A percentile compares a stretch with the other conserved stretches of the same genome.
phyloP scores from a whole-genome alignment of 2,797 vertebrate genomes.

The Spatula clypeata region DNA sequence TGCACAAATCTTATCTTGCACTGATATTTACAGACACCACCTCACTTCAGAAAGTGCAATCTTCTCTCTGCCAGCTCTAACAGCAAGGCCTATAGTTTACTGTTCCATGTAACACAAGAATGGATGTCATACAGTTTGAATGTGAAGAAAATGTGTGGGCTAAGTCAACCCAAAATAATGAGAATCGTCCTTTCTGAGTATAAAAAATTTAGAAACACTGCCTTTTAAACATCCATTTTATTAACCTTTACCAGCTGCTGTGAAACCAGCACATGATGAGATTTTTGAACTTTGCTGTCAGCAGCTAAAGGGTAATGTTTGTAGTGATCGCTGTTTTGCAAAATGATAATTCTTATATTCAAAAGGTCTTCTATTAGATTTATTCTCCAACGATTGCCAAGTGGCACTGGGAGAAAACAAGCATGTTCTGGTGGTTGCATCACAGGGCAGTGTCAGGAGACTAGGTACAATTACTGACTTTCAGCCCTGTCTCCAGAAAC shows the following conservation, averaged over 20 bases:
- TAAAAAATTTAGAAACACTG: conserved; percentile 53
- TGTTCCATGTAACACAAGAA: background rate
- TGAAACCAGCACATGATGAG: conserved; percentile 60
- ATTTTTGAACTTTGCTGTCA: conserved; percentile 78
- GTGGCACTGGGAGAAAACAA: background rate
- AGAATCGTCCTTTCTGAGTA: background rate
- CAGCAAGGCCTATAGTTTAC: background rate
- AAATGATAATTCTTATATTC: conserved; percentile 59
- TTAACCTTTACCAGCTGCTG: conserved; percentile 81
- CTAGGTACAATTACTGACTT: too few species aligned
- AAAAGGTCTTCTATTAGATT: conserved; percentile 69
- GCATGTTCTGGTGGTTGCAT: background rate
- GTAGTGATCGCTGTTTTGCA: conserved; percentile 64
- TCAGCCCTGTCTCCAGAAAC: background rate
- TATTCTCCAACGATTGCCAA: background rate
- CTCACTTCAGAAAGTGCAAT: background rate
- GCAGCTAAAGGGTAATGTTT: conserved; percentile 79
- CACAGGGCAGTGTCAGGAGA: background rate
- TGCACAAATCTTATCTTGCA: background rate
- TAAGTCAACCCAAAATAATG: conserved; percentile 28
- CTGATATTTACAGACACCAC: conserved; percentile 23
- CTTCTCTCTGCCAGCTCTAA: background rate
- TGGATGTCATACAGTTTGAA: background rate
- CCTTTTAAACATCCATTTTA: conserved; percentile 73
- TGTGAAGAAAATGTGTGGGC: background rate